These are phyloP conservation scores for Zoanthus sansibaricus DNA, from an alignment of 92 coral and sea anemone species.

Conservation along the genomic window DNA sequence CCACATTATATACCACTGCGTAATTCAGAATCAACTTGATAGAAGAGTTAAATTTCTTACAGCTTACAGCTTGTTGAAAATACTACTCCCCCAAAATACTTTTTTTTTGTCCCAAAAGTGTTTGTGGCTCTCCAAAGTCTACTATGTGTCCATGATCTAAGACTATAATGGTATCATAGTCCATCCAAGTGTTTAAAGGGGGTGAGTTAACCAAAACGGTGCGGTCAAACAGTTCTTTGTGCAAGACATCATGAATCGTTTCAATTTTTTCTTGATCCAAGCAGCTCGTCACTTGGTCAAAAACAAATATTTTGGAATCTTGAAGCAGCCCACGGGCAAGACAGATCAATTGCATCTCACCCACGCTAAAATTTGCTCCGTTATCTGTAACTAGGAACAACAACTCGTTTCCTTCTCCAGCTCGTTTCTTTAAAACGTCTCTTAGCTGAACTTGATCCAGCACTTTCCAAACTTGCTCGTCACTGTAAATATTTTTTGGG, in stretches of 20 bases:
- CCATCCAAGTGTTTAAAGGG: background rate
- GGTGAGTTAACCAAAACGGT: slow-evolving; percentile 3
- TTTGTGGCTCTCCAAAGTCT: slow-evolving; percentile 34
- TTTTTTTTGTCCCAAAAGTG: background rate
- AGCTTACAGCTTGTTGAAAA: background rate
- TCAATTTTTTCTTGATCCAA: slow-evolving; percentile 16
- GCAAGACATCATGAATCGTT: background rate
- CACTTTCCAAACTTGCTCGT: slow-evolving; percentile 10
- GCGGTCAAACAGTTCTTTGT: background rate
- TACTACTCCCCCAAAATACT: background rate
- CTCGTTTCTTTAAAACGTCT: slow-evolving; percentile 2
- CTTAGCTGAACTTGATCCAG: slow-evolving; percentile 4
- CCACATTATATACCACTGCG: background rate
- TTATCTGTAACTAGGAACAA: slow-evolving; percentile 9
- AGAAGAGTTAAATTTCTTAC: background rate
- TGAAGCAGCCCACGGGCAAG: slow-evolving; percentile 16
- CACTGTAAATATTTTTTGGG: slow-evolving; percentile 8
- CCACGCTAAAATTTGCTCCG: slow-evolving; percentile 37
- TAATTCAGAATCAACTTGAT: background rate
- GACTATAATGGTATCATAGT: slow-evolving; percentile 31
- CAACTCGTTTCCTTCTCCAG: background rate
- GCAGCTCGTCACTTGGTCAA: slow-evolving; percentile 34
- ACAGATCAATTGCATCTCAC: slow-evolving; percentile 36
- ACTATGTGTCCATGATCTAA: slow-evolving; percentile 18
- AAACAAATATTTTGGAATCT: slow-evolving; percentile 30